Evolutionary conservation across 2,113 vertebrate species (phyloP).

Genomic region (Coptodon bakossiorum): DNA sequence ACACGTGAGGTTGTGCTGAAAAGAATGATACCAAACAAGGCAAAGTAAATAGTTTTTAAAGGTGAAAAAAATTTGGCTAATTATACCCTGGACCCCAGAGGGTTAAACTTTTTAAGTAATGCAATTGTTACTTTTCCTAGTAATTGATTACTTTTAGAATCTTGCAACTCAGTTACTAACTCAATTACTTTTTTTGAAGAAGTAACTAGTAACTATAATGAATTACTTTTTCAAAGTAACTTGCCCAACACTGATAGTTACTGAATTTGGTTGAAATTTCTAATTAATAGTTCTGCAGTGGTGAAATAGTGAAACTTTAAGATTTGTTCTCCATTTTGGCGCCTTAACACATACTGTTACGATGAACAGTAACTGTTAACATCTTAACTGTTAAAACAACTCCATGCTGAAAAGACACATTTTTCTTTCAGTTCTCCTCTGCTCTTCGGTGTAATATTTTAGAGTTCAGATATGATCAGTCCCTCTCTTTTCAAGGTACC

Average conservation of each 20-base stretch:
- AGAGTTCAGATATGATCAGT: background rate
- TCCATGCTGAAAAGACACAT: background rate
- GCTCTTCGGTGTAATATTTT: background rate
- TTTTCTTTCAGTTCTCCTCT: background rate
- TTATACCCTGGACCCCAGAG: background rate
- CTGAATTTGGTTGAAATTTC: background rate
- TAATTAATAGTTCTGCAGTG: background rate
- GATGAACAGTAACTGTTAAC: background rate
- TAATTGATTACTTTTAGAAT: background rate
- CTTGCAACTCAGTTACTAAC: background rate
- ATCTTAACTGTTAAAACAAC: background rate
- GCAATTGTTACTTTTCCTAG: background rate
- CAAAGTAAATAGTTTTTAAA: background rate
- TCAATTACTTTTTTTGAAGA: background rate
- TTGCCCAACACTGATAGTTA: background rate
- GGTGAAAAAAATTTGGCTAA: background rate
- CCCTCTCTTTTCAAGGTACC: accelerated
- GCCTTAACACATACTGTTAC: accelerated
- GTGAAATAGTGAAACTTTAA: background rate
- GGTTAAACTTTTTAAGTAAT: background rate
- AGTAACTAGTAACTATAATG: background rate
- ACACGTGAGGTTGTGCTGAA: background rate
- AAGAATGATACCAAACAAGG: background rate
- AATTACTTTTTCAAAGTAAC: background rate
- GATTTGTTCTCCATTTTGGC: background rate